phyloP scores from a whole-genome alignment of 1,140 invertebrate species.

The Pygmarrhopalites habei region DNA sequence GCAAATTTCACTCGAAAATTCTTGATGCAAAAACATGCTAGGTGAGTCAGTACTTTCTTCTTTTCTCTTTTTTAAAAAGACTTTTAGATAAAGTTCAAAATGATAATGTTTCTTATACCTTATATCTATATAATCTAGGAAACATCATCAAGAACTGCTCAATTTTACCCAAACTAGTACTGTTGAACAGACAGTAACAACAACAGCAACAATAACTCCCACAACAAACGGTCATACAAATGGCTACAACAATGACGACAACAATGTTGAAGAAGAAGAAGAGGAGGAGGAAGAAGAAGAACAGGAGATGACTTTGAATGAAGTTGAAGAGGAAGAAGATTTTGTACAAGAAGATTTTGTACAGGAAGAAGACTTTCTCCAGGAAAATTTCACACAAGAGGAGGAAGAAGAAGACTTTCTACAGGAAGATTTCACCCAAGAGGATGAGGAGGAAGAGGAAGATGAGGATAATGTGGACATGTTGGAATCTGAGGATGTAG shows the following conservation, averaged over 20 bases:
- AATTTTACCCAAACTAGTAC: background rate
- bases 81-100: too few species aligned
- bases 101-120: too few species aligned
- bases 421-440: too few species aligned
- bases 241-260: background rate
- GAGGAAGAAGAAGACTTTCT: too few species aligned
- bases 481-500: too few species aligned
- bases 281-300: background rate
- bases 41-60: too few species aligned
- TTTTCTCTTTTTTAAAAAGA: too few species aligned
- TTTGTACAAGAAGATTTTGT: background rate
- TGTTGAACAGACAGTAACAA: background rate
- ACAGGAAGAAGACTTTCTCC: too few species aligned
- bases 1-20: constrained; percentile 44
- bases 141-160: constrained; percentile 22
- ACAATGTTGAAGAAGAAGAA: background rate
- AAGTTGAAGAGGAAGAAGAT: background rate
- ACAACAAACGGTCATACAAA: background rate
- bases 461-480: too few species aligned
- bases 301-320: background rate
- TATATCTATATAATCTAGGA: too few species aligned
- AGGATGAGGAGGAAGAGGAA: too few species aligned
- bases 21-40: constrained; percentile 44
- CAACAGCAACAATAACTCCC: background rate
- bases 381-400: too few species aligned